A percentile compares a stretch with the other conserved stretches of the same genome.
These are phyloP conservation scores for Phengaris arion DNA, from an alignment of 2,888 invertebrate genomes.

Conservation along the genomic window DNA sequence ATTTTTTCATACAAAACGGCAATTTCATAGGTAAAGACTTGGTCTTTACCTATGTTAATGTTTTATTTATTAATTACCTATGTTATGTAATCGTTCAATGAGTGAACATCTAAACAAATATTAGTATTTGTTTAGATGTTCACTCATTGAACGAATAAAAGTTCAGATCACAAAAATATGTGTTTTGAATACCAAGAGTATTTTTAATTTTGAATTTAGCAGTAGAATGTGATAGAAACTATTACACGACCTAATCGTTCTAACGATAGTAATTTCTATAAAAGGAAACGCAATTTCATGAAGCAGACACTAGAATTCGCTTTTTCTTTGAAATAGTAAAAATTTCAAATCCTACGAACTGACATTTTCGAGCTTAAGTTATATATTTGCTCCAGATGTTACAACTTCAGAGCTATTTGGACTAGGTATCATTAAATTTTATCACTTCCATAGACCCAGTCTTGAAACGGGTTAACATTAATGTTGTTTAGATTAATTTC, in stretches of 20 bases:
- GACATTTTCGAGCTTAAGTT: slow-evolving; percentile 15
- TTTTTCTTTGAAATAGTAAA: not conserved
- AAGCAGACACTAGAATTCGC: slow-evolving; percentile 8
- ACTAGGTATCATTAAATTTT: slow-evolving; percentile 18
- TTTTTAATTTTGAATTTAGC: not conserved
- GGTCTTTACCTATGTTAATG: no score
- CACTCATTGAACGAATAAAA: no score
- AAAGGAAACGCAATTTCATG: not conserved
- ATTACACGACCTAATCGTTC: not conserved
- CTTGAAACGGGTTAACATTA: not conserved
- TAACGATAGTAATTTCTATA: not conserved
- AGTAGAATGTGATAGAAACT: not conserved
- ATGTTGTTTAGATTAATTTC: not conserved
- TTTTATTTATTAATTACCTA: no score
- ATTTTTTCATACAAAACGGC: no score
- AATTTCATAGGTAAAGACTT: no score
- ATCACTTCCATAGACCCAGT: slow-evolving; percentile 8
- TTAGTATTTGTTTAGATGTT: no score
- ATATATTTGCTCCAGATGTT: slow-evolving; percentile 23
- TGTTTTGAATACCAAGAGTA: not conserved
- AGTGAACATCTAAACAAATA: no score
- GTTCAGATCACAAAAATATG: no score
- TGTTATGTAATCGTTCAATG: no score
- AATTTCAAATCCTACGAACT: not conserved
- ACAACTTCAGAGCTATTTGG: slow-evolving; percentile 2